These are phyloP conservation scores for Serrognathus titanus DNA, from an alignment of 2,888 invertebrate genomes.

Conservation along the genomic window DNA sequence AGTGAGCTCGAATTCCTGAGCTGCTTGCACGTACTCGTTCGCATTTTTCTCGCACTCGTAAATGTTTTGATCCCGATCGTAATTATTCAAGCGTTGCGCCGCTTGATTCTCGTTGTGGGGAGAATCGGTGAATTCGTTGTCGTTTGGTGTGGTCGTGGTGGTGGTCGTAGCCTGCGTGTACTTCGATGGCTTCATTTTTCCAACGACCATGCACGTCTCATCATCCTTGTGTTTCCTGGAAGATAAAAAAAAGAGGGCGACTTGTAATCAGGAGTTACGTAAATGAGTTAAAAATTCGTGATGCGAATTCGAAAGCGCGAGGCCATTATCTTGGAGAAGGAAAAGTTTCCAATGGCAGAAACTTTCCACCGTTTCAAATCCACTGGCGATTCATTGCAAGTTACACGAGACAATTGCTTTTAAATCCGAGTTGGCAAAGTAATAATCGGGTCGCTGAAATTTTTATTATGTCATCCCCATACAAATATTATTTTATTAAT, in stretches of 20 bases:
- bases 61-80: conserved; percentile 23
- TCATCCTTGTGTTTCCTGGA: neutral
- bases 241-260: neutral
- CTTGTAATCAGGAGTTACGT: too few species aligned
- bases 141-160: conserved; percentile 33
- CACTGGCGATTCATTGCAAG: too few species aligned
- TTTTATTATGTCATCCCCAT: too few species aligned
- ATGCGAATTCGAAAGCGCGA: neutral
- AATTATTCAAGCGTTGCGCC: conserved; percentile 32
- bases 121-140: conserved; percentile 39
- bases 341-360: too few species aligned
- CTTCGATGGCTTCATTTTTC: conserved; percentile 44
- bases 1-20: conserved; percentile 39
- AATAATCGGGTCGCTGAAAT: too few species aligned
- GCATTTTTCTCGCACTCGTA: conserved; percentile 37
- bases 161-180: conserved; percentile 40
- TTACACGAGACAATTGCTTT: too few species aligned
- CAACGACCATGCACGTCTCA: neutral
- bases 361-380: too few species aligned
- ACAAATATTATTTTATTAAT: too few species aligned
- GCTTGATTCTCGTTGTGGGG: conserved; percentile 36
- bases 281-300: conserved; percentile 2
- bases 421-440: too few species aligned
- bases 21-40: conserved; percentile 26
- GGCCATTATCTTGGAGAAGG: too few species aligned